Base-by-base conservation (phyloP, 2,888 invertebrate genomes). In the Polietes domitor region DNA sequence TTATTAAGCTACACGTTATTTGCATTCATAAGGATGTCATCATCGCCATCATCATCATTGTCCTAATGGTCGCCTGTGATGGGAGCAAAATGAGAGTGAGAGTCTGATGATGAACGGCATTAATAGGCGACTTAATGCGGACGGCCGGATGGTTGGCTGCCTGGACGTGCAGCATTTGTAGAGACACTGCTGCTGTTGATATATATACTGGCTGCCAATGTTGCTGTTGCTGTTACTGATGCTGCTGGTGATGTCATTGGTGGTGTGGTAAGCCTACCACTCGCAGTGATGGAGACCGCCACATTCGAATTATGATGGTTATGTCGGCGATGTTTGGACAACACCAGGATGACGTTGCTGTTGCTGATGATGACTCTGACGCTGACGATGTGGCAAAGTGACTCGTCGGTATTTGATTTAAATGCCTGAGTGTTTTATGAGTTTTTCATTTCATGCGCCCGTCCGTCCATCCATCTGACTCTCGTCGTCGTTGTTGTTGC, bases 381-480 rank as follows among this genome's bases (percentile, higher is more conserved):
- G 55, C 26, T 32, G 28, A 32, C 32, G 58, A 63, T 63, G 63
- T 63, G 65, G 65, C 65, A 65, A 41, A 37, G 37, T 65, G 37
- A 41, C 65, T 41, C n/a, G 17, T 65, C 21, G 10, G 41, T 32
- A 41, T 65, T 63, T 65, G 65, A 63, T 63, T 63, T 41, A 41
- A 65, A 41, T 65, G 65, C 65, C 41, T 65, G 41, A 65, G 65
- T 65, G 37, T 65, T 65, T 65, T 41, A 65, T 65, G 65, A 37
- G 65, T 37, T 65, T 58, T 65, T 65, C 65, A 65, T 41, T 65
- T 37, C 21, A 37, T 37, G 17, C 15, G 28, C 53, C 50, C 50
- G 28, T 28, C 21, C n/a, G 50, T n/a, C 47, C 10, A 9, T 24
- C 21, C 68, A 9, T 47, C 2, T 55, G 19, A 21, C 21, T 55